These are phyloP conservation scores for Arnoldichthys spilopterus DNA, from an alignment of 2,797 vertebrate species.

Conservation along the genomic window DNA sequence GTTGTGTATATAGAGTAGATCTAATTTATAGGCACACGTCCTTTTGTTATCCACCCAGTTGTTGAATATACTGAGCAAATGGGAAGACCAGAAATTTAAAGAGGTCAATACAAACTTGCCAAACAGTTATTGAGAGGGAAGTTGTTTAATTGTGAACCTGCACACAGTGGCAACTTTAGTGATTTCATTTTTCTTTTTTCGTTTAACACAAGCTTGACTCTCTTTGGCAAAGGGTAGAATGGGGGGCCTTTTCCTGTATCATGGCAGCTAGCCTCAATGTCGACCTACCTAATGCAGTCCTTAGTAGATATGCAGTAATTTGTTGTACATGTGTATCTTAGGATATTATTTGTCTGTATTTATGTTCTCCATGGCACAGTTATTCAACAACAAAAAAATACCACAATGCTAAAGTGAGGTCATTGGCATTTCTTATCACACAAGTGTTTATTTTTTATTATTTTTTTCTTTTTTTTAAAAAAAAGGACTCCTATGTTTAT, in stretches of 20 bases:
- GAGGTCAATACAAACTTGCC: constrained; percentile 52
- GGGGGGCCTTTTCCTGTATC: constrained; percentile 83
- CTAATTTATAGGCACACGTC: constrained; percentile 47
- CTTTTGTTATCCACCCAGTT: constrained; percentile 38
- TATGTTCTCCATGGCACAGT: constrained; percentile 82
- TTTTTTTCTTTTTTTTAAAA: constrained; percentile 69
- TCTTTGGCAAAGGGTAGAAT: constrained; percentile 74
- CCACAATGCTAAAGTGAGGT: constrained; percentile 75
- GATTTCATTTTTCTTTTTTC: constrained; percentile 60
- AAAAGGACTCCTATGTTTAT: constrained; percentile 84
- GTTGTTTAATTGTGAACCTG: constrained; percentile 48
- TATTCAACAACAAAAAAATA: constrained; percentile 68
- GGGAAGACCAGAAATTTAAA: constrained; percentile 34
- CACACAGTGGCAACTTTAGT: constrained; percentile 44
- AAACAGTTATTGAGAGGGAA: constrained; percentile 47
- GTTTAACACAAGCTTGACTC: constrained; percentile 71
- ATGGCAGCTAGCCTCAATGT: constrained; percentile 91
- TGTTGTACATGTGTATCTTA: constrained; percentile 89
- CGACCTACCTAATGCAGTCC: constrained; percentile 81
- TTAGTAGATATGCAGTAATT: constrained; percentile 93
- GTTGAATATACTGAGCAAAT: constrained; percentile 46
- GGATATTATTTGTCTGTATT: constrained; percentile 84
- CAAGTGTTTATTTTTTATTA: constrained; percentile 42
- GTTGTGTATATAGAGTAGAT: constrained; percentile 47
- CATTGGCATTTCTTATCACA: constrained; percentile 85